Evolutionary conservation across 2,888 invertebrate species (phyloP).

Genomic region (Diarsia rubi): DNA sequence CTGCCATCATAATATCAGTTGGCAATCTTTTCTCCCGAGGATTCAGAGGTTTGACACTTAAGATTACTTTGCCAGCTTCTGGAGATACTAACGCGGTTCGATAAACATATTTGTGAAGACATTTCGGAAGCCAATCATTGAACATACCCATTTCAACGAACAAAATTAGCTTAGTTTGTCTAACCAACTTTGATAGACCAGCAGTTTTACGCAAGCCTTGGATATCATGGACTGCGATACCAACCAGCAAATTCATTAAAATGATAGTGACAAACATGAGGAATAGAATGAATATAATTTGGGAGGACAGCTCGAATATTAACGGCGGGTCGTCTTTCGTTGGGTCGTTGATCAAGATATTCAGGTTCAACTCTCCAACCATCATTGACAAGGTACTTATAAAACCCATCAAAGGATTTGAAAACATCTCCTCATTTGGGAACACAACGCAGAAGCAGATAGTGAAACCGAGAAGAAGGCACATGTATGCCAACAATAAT

Average conservation of each 20-base stretch:
- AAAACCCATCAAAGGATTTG: conserved; percentile 95
- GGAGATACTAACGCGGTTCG: conserved; percentile 95
- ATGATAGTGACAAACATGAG: conserved; percentile 96
- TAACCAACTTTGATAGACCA: conserved; percentile 95
- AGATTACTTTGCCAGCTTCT: conserved; percentile 95
- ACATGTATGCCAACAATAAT: conserved; percentile 95
- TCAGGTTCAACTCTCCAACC: conserved; percentile 96
- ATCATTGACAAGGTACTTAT: conserved; percentile 97
- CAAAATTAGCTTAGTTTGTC: conserved; percentile 96
- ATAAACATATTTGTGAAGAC: conserved; percentile 93
- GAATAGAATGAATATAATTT: conserved; percentile 95
- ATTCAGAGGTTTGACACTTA: conserved; percentile 95
- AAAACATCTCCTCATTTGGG: conserved; percentile 95
- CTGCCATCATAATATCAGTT: conserved; percentile 94
- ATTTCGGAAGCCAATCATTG: conserved; percentile 94
- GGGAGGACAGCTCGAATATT: conserved; percentile 94
- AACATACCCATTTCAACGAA: conserved; percentile 96
- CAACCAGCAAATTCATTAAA: conserved; percentile 96
- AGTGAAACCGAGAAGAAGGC: conserved; percentile 95
- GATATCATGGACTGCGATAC: conserved; percentile 97
- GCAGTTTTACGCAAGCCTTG: conserved; percentile 96
- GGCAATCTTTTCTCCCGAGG: conserved; percentile 95
- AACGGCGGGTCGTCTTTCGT: conserved; percentile 93
- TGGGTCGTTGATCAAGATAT: conserved; percentile 93
- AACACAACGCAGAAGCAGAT: conserved; percentile 97